Percentiles rank a stretch among this genome's conserved stretches.
Evolutionary conservation across 2,113 vertebrate genomes (phyloP).

Genomic region (Clupea harengus): DNA sequence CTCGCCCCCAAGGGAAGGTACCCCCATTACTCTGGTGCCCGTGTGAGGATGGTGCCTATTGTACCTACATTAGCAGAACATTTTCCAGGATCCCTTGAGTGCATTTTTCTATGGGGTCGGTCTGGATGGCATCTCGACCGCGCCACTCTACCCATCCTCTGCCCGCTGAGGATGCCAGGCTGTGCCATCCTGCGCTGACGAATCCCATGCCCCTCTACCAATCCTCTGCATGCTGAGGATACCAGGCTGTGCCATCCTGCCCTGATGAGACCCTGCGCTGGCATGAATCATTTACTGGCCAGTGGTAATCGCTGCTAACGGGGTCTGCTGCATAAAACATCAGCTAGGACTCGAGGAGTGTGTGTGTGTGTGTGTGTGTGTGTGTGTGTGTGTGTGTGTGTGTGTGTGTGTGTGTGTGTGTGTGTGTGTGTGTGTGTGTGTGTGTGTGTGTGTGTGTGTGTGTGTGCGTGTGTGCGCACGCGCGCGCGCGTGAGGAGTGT

Average conservation of each 20-base stretch:
- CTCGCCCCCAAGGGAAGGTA: no score
- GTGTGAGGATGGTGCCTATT: no score
- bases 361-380: background rate
- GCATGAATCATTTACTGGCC: slow-evolving; percentile 41
- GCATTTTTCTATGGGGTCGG: background rate
- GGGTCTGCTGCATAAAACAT: slow-evolving; percentile 30
- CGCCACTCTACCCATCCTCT: background rate
- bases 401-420: background rate
- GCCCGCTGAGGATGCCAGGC: background rate
- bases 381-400: slow-evolving; percentile 31
- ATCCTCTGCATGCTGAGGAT: background rate
- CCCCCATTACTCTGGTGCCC: no score
- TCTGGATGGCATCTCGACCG: background rate
- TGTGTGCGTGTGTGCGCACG: background rate
- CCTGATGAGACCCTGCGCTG: background rate
- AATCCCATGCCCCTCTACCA: background rate
- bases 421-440: background rate
- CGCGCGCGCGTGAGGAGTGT: background rate
- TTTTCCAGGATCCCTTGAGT: background rate
- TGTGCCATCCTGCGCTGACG: background rate
- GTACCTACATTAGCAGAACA: background rate
- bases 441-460: no score
- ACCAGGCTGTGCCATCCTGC: background rate
- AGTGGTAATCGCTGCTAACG: slow-evolving; percentile 31
- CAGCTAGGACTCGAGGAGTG: background rate